These are phyloP conservation scores for Oryctes rhinoceros DNA, from an alignment of 1,140 invertebrate species.

Conservation along the genomic window DNA sequence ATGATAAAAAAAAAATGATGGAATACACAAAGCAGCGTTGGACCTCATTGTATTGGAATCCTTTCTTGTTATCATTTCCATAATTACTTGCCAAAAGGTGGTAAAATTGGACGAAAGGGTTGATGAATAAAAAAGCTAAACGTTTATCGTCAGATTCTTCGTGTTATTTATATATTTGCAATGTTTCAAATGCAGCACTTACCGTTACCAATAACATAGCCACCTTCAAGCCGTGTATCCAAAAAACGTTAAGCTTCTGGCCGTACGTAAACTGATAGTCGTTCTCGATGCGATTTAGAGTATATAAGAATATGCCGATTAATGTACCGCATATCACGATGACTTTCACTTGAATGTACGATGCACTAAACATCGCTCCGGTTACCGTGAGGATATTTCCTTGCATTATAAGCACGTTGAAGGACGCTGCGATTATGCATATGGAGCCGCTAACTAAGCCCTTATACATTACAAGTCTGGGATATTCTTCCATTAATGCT, in stretches of 20 bases:
- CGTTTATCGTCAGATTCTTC: background rate
- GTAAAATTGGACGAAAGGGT: no score
- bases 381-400: background rate
- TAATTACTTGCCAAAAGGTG: no score
- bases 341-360: background rate
- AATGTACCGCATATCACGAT: background rate
- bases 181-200: background rate
- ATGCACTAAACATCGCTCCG: background rate
- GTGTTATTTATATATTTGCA: no score
- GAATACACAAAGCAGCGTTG: no score
- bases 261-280: slow-evolving; percentile 37
- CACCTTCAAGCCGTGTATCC: slow-evolving; percentile 32
- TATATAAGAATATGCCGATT: background rate
- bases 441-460: background rate
- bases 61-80: no score
- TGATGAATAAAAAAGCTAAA: background rate
- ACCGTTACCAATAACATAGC: slow-evolving; percentile 29
- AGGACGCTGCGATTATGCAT: background rate
- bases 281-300: slow-evolving; percentile 8
- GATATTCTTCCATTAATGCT: slow-evolving; percentile 31
- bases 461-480: background rate
- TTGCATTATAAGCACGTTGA: background rate
- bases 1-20: no score
- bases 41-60: no score
- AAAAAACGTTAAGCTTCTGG: slow-evolving; percentile 3